Evolutionary conservation across 2,888 invertebrate species (phyloP).

Genomic region (Microdon myrmicae): DNA sequence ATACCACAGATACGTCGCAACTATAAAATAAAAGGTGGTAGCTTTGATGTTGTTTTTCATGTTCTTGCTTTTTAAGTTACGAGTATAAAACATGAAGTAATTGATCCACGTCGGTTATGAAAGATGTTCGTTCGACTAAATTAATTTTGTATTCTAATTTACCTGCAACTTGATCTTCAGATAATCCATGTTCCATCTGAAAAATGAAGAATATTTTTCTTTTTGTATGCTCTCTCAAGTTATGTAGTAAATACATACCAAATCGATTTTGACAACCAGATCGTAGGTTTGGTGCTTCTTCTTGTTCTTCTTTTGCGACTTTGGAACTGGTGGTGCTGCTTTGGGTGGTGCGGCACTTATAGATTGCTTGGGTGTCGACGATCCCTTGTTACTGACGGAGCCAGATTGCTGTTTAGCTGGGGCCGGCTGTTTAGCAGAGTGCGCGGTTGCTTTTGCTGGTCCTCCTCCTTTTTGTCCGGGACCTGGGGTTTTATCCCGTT

Average conservation of each 20-base stretch:
- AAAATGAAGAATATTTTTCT: slow-evolving; percentile 65
- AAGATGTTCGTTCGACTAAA: neutral
- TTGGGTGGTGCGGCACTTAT: slow-evolving; percentile 41
- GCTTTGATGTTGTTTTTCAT: no score
- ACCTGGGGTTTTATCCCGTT: slow-evolving; percentile 67
- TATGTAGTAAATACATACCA: slow-evolving; percentile 70
- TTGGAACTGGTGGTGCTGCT: slow-evolving; percentile 65
- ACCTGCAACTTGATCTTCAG: slow-evolving; percentile 90
- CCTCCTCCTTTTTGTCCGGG: slow-evolving; percentile 70
- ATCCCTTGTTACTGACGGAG: slow-evolving; percentile 51
- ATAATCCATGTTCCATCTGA: slow-evolving; percentile 87
- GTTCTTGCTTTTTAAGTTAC: no score
- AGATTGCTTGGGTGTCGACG: slow-evolving; percentile 53
- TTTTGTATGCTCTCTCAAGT: neutral
- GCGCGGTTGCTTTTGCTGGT: slow-evolving; percentile 72
- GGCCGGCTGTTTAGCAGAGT: slow-evolving; percentile 68
- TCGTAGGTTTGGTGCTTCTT: slow-evolving; percentile 84
- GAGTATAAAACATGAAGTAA: no score
- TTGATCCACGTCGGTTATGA: neutral
- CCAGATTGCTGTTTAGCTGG: slow-evolving; percentile 70
- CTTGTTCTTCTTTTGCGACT: slow-evolving; percentile 79
- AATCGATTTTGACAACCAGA: slow-evolving; percentile 82
- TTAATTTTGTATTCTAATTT: slow-evolving; percentile 56
- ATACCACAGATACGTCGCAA: no score
- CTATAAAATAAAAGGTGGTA: no score